Base-by-base conservation (phyloP, 2,113 vertebrate genomes). In the Rhipidura dahli region DNA sequence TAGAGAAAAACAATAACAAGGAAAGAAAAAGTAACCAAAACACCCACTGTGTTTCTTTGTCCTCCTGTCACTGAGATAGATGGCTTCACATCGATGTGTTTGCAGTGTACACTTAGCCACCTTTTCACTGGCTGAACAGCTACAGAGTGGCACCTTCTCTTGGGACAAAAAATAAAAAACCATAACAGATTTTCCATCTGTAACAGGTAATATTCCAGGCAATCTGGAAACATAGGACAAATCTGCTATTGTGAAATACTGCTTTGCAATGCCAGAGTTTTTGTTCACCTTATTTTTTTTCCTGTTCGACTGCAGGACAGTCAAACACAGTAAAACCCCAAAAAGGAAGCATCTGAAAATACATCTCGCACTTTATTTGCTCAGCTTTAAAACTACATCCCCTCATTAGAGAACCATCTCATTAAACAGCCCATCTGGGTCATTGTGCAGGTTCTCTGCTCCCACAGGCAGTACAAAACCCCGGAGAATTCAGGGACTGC, bases 351-450 rank as follows among this genome's bases (percentile, higher is more conserved):
- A 64, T 66, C 80, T 80, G 73, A 94, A 97, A 95, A 35, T 42
- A 51, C 22, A 77, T 35, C n/a, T 94, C 47, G 26, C 39, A 27
- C 37, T 96, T 89, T 87, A 91, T 89, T 97, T 16, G 5, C 90
- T 83, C 27, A 18, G 61, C 66, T 93, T 95, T 91, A 93, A 93
- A 96, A 94, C 1, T 0, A 42, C 75, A 96, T 80, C 91, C 75
- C 33, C 86, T 90, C 75, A 77, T 93, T 93, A 94, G 87, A 91
- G 81, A 61, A 71, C 87, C 40, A 93, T 60, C 92, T 97, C 86
- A 93, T 96, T 93, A 96, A 94, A 82, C 26, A 77, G 78, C 59
- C 76, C 78, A 91, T 96, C 92, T 96, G 93, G 93, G 90, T 94
- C 94, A 96, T 40, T 4, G 4, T 81, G 69, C 60, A 92, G 92